Evolutionary conservation across 1,140 invertebrate genomes (phyloP).

Genomic region (Bombus ignitus): DNA sequence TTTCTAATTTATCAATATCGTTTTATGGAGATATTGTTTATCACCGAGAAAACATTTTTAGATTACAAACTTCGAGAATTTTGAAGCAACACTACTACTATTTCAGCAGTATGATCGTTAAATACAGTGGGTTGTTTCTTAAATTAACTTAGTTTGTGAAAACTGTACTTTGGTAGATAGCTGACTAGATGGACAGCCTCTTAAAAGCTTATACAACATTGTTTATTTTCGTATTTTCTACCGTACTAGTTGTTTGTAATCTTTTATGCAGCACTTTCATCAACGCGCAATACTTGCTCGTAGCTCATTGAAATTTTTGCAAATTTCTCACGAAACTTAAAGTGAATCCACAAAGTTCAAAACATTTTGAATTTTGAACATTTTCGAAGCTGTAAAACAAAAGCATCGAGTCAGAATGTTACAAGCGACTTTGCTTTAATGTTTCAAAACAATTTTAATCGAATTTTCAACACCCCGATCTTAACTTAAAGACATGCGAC

Average conservation of each 20-base stretch:
- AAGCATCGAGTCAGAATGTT: too few species aligned
- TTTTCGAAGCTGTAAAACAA: background rate
- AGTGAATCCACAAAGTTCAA: background rate
- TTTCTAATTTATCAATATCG: background rate
- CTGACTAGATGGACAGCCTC: background rate
- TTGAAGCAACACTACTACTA: too few species aligned
- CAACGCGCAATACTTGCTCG: background rate
- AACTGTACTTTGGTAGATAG: background rate
- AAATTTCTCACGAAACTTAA: background rate
- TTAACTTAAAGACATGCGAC: too few species aligned
- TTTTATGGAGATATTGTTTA: background rate
- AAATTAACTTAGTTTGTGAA: conserved; percentile 24
- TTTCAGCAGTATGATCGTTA: background rate
- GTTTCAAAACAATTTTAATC: too few species aligned
- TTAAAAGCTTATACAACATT: conserved; percentile 35
- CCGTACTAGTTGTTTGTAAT: background rate
- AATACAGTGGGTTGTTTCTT: conserved; percentile 2
- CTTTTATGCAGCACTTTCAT: background rate
- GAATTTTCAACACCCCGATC: too few species aligned
- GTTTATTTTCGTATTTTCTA: conserved; percentile 11
- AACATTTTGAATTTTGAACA: background rate
- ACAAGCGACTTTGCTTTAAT: background rate
- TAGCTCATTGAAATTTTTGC: background rate
- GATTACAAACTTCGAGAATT: background rate
- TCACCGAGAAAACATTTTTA: background rate